These are phyloP conservation scores for Perithous albicinctus DNA, from an alignment of 2,888 invertebrate genomes.

Conservation along the genomic window DNA sequence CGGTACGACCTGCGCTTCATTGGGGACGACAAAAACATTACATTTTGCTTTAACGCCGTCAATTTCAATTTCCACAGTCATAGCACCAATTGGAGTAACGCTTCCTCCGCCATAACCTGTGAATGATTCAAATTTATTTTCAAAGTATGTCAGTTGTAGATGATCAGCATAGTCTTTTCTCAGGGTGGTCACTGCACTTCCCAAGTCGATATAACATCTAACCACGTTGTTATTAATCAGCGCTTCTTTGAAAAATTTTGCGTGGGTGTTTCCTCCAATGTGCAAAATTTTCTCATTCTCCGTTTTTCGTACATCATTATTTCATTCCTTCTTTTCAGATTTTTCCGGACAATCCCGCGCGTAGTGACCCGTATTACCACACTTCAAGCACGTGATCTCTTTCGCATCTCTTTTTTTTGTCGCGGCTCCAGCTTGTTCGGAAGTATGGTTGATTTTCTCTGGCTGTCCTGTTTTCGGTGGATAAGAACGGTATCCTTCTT, in stretches of 20 bases:
- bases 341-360: no score
- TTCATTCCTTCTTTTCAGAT: constrained; percentile 18
- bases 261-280: constrained; percentile 34
- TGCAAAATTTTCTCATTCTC: constrained; percentile 19
- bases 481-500: no score
- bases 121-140: constrained; percentile 21
- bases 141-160: constrained; percentile 28
- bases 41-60: no score
- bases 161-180: no score
- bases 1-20: no score
- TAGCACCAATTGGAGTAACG: constrained; percentile 27
- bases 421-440: no score
- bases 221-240: constrained; percentile 1
- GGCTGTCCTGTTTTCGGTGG: no score
- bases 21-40: no score
- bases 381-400: constrained; percentile 32
- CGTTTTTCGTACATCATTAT: no score
- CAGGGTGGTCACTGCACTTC: constrained; percentile 26
- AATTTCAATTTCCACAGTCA: no score
- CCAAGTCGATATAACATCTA: constrained; percentile 39
- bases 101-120: constrained; percentile 54
- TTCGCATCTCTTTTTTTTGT: background rate
- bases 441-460: no score
- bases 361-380: no score
- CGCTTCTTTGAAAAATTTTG: constrained; percentile 42